A percentile compares a stretch with the other conserved stretches of the same genome.
phyloP scores from a whole-genome alignment of 2,113 vertebrate genomes.

The Pongo pygmaeus region DNA sequence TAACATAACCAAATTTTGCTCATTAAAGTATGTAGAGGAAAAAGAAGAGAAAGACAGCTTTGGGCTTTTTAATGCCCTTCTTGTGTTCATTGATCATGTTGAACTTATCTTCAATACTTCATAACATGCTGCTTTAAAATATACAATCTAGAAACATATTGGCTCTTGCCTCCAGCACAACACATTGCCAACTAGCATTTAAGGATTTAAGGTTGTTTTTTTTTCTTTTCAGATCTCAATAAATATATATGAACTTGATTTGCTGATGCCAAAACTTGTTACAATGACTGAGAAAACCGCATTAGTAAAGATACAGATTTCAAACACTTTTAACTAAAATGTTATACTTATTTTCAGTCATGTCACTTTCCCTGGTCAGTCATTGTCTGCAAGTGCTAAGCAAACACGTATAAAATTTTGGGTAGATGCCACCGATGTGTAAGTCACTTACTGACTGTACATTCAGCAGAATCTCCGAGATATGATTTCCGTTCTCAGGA shows the following conservation, averaged over 20 bases:
- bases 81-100: background rate
- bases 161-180: background rate
- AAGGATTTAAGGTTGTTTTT: background rate
- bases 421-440: background rate
- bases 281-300: background rate
- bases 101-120: background rate
- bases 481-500: background rate
- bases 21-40: background rate
- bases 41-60: background rate
- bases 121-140: background rate
- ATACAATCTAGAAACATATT: background rate
- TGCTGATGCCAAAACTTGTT: background rate
- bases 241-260: background rate
- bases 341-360: background rate
- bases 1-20: conserved; percentile 43
- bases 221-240: background rate
- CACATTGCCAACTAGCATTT: background rate
- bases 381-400: background rate
- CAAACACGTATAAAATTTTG: background rate
- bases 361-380: background rate
- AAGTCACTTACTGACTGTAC: background rate
- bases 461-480: background rate
- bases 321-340: background rate
- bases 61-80: background rate
- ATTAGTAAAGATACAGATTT: background rate